Conservation (phyloP, 2,797 vertebrate genomes). For the Xerus rutilus region DNA sequence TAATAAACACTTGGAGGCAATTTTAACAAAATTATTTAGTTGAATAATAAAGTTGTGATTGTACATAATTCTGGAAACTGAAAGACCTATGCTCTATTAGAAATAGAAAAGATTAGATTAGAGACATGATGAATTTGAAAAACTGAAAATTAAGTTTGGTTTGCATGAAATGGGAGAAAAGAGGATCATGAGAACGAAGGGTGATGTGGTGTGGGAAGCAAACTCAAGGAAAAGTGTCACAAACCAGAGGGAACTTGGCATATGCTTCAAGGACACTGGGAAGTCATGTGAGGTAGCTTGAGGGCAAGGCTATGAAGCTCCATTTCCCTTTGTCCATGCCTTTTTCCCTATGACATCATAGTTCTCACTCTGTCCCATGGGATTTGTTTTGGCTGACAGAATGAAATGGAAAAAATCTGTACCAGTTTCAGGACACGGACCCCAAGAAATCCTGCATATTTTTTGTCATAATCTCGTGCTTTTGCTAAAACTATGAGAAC, state of each 20-base stretch:
- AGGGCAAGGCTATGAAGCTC: fast-evolving
- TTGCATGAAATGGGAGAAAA: background rate
- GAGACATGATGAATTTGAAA: no score
- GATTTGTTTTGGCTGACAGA: background rate
- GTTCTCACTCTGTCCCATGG: fast-evolving
- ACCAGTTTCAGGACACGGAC: background rate
- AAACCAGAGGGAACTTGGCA: no score
- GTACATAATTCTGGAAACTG: background rate
- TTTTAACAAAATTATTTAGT: background rate
- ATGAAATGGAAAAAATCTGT: background rate
- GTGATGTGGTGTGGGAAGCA: fast-evolving
- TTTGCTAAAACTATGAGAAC: background rate
- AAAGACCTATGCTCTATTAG: background rate
- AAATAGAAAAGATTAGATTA: background rate
- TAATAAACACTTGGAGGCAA: background rate
- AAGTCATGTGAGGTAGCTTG: fast-evolving
- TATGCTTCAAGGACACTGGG: fast-evolving
- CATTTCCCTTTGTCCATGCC: fast-evolving
- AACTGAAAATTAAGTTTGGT: background rate
- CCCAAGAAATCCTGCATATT: background rate
- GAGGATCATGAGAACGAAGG: no score
- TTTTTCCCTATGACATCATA: background rate
- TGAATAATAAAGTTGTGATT: background rate
- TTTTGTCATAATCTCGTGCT: background rate
- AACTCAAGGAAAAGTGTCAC: background rate